These are phyloP conservation scores for Podotricha telesiphe DNA, from an alignment of 2,888 invertebrate genomes.

Conservation along the genomic window DNA sequence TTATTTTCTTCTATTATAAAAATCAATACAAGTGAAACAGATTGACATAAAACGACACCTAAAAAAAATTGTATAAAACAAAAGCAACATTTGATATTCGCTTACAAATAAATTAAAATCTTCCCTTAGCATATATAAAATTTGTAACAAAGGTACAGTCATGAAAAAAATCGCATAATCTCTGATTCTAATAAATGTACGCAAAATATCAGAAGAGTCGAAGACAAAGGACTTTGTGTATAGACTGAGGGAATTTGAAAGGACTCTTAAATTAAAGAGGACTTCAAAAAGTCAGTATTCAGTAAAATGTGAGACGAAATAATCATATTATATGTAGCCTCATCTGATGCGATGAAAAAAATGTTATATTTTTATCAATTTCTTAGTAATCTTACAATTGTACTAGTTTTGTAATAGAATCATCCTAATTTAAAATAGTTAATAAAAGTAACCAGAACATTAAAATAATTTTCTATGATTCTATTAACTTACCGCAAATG, in stretches of 20 bases:
- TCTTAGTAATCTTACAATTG: too few relatives aligned
- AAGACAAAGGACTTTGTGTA: constrained; percentile 31
- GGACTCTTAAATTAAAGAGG: constrained; percentile 25
- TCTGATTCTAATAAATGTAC: constrained; percentile 5
- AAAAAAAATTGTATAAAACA: neutral
- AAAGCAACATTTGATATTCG: neutral
- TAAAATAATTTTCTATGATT: too few relatives aligned
- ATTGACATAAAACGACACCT: neutral
- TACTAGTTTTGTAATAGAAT: too few relatives aligned
- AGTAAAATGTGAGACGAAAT: neutral
- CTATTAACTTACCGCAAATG: too few relatives aligned
- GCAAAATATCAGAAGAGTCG: neutral
- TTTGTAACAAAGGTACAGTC: constrained; percentile 6
- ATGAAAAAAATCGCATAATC: constrained; percentile 3
- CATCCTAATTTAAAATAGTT: too few relatives aligned
- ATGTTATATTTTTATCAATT: too few relatives aligned
- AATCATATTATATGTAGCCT: neutral
- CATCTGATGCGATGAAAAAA: neutral
- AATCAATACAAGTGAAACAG: too few relatives aligned
- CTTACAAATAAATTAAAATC: neutral
- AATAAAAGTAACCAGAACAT: too few relatives aligned
- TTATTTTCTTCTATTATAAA: too few relatives aligned
- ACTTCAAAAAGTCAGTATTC: neutral
- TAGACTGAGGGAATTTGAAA: constrained; percentile 21
- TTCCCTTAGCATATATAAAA: neutral